Conservation (phyloP, 2,797 vertebrate genomes). For the Anomalospiza imberbis region DNA sequence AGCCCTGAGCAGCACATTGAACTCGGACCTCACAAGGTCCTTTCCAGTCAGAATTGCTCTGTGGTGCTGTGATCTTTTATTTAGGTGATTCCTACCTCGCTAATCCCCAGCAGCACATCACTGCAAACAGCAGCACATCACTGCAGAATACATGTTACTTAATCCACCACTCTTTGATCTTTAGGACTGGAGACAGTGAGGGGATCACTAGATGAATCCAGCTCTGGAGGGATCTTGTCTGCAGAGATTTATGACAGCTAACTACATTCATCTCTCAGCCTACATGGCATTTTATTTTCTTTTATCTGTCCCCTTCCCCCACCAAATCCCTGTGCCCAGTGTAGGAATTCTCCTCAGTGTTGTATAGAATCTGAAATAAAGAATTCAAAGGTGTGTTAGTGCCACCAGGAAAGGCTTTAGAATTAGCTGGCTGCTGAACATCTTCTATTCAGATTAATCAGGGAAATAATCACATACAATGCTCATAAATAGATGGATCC, state of each 20-base stretch:
- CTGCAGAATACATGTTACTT: background rate
- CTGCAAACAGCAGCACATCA: background rate
- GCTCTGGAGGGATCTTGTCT: slow-evolving; percentile 16
- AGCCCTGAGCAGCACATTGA: background rate
- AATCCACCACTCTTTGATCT: slow-evolving; percentile 19
- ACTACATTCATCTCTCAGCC: background rate
- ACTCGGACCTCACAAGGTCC: background rate
- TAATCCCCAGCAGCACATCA: slow-evolving; percentile 17
- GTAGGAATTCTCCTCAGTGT: background rate
- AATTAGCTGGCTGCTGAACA: background rate
- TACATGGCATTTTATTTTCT: slow-evolving; percentile 17
- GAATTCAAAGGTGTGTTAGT: background rate
- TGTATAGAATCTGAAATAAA: slow-evolving; percentile 14
- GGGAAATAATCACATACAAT: background rate
- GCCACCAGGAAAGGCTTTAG: background rate
- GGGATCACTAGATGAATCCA: slow-evolving; percentile 18
- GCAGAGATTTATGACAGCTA: slow-evolving; percentile 17
- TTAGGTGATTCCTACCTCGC: slow-evolving; percentile 1
- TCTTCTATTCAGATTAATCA: slow-evolving; percentile 20
- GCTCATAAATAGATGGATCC: background rate
- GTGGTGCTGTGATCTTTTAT: slow-evolving; percentile 14
- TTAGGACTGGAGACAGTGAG: background rate
- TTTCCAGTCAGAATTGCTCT: background rate
- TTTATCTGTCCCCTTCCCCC: background rate
- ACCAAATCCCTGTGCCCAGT: background rate